Percentiles rank a stretch among this genome's conserved stretches.
These are phyloP conservation scores for Drosophila punjabiensis DNA, from an alignment of 1,140 invertebrate genomes.

Conservation along the genomic window DNA sequence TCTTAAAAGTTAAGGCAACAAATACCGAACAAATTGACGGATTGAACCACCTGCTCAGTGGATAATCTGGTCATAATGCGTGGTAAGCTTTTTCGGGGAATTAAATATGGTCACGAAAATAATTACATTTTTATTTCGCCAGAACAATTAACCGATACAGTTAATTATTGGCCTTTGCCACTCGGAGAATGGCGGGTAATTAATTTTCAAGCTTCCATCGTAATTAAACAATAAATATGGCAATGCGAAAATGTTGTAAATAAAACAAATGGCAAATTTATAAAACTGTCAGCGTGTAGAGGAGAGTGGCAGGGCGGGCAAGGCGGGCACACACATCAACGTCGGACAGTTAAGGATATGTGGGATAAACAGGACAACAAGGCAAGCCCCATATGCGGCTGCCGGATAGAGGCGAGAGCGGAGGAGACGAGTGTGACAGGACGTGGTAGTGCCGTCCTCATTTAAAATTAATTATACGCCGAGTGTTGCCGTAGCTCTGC, in stretches of 20 bases:
- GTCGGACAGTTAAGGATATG: slow-evolving; percentile 51
- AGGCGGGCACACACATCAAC: slow-evolving; percentile 12
- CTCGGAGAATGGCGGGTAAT: slow-evolving; percentile 38
- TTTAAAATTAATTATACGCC: slow-evolving; percentile 82
- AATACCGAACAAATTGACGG: not conserved
- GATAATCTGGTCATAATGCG: not conserved
- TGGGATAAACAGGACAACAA: slow-evolving; percentile 40
- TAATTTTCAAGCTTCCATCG: slow-evolving; percentile 63
- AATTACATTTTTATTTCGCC: slow-evolving; percentile 25
- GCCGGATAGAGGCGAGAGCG: not conserved
- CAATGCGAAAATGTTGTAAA: slow-evolving; percentile 37
- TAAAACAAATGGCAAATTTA: slow-evolving; percentile 60
- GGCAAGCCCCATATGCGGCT: slow-evolving; percentile 23
- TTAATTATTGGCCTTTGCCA: slow-evolving; percentile 56
- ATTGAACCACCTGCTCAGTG: slow-evolving; percentile 1
- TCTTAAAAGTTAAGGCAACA: not conserved
- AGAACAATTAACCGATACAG: slow-evolving; percentile 55
- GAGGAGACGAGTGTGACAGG: slow-evolving; percentile 38
- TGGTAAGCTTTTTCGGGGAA: not conserved
- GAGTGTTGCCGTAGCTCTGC: slow-evolving; percentile 71
- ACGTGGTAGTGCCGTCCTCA: slow-evolving; percentile 56
- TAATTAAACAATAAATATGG: slow-evolving; percentile 79
- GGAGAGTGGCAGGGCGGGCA: slow-evolving; percentile 2
- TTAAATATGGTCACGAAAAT: slow-evolving; percentile 25
- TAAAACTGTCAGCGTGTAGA: slow-evolving; percentile 48